Percentiles rank a stretch among this genome's conserved stretches.
Evolutionary conservation across 2,797 vertebrate species (phyloP).

Genomic region (Staurois parvus): DNA sequence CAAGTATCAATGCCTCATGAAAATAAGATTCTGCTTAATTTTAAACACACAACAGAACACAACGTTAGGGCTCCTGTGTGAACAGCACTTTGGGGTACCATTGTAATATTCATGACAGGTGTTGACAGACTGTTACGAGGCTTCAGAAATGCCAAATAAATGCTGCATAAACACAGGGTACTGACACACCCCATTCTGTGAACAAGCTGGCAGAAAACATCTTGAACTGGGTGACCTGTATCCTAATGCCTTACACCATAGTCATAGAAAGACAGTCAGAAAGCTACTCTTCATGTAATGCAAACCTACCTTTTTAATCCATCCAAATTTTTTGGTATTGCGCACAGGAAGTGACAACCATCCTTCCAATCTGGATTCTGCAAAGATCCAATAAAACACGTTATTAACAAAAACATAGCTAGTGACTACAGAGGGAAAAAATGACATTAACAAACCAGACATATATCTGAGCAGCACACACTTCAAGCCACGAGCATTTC

Average conservation of each 20-base stretch:
- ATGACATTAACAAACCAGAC: constrained; percentile 57
- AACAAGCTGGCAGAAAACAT: too few species aligned
- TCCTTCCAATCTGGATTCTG: constrained; percentile 92
- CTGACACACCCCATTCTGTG: too few species aligned
- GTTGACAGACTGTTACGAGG: too few species aligned
- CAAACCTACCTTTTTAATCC: constrained; percentile 91
- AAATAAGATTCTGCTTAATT: too few species aligned
- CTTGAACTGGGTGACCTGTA: too few species aligned
- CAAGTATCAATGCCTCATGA: too few species aligned
- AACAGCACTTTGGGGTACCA: too few species aligned
- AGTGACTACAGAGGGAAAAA: neutral
- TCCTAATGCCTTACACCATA: neutral
- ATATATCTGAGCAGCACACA: constrained; percentile 15
- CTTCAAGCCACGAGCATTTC: constrained; percentile 36
- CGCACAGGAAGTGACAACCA: constrained; percentile 96
- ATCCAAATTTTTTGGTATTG: constrained; percentile 97
- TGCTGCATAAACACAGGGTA: too few species aligned
- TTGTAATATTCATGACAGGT: too few species aligned
- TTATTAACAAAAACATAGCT: constrained; percentile 27
- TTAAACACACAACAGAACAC: too few species aligned
- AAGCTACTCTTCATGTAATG: neutral
- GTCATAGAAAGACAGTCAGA: neutral
- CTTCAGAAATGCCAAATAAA: too few species aligned
- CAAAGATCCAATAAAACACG: constrained; percentile 49
- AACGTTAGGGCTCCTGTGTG: too few species aligned